These are phyloP conservation scores for Hirtodrosophila histrioides DNA, from an alignment of 2,888 invertebrate species.

Conservation along the genomic window DNA sequence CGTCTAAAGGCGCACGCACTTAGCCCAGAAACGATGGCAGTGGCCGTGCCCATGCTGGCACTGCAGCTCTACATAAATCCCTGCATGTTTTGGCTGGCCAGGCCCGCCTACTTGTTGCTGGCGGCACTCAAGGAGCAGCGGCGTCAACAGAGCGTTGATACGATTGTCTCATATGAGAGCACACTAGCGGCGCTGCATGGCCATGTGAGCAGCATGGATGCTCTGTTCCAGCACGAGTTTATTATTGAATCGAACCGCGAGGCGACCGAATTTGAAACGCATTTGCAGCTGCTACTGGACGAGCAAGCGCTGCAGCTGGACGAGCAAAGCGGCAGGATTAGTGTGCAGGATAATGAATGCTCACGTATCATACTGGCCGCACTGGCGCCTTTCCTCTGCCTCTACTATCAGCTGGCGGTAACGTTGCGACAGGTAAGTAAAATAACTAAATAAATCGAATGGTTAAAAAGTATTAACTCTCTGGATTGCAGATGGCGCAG, in stretches of 20 bases:
- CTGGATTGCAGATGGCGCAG: slow-evolving; percentile 59
- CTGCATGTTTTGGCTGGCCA: slow-evolving; percentile 88
- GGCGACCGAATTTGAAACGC: slow-evolving; percentile 85
- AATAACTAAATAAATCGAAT: not conserved
- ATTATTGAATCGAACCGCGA: slow-evolving; percentile 86
- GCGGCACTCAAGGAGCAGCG: slow-evolving; percentile 80
- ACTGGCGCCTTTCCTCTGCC: slow-evolving; percentile 87
- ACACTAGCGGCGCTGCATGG: slow-evolving; percentile 56
- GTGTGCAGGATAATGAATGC: slow-evolving; percentile 76
- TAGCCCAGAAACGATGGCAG: slow-evolving; percentile 88
- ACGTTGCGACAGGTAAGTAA: slow-evolving; percentile 85
- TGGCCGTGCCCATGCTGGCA: slow-evolving; percentile 89
- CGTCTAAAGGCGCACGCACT: slow-evolving; percentile 87
- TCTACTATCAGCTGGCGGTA: slow-evolving; percentile 86
- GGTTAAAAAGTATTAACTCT: not conserved
- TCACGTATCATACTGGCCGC: slow-evolving; percentile 86
- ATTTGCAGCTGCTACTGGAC: slow-evolving; percentile 76
- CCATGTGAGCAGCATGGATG: slow-evolving; percentile 81
- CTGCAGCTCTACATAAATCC: slow-evolving; percentile 92
- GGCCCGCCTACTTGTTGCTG: slow-evolving; percentile 87
- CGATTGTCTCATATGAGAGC: slow-evolving; percentile 19
- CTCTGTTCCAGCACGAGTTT: slow-evolving; percentile 88
- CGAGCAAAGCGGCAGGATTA: slow-evolving; percentile 78
- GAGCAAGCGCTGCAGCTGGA: slow-evolving; percentile 73
- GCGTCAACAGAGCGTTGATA: slow-evolving; percentile 42